phyloP scores from a whole-genome alignment of 2,888 invertebrate species.

The Philonicus albiceps region DNA sequence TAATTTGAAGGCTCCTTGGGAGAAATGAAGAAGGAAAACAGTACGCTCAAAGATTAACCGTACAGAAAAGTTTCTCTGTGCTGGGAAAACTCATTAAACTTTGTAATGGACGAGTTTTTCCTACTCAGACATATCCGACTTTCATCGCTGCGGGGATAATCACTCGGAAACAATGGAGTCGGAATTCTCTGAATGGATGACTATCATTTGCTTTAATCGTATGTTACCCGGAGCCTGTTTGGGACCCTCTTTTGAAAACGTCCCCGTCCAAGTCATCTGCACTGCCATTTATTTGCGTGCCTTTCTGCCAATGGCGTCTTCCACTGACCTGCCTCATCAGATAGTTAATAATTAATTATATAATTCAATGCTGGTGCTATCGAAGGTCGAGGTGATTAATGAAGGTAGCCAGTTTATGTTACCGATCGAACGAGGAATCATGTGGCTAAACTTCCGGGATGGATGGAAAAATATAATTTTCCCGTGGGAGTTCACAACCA shows the following conservation, averaged over 20 bases:
- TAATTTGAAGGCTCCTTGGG: not conserved
- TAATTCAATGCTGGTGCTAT: not conserved
- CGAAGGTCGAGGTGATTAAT: not conserved
- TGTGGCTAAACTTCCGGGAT: not conserved
- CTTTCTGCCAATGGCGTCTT: not conserved
- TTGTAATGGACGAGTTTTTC: conserved; percentile 16
- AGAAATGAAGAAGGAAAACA: not conserved
- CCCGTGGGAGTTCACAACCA: not conserved
- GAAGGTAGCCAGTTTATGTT: not conserved
- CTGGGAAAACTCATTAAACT: conserved; percentile 29
- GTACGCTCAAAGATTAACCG: not conserved
- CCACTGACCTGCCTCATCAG: not conserved
- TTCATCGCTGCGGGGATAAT: conserved; percentile 2
- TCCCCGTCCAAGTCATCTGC: not conserved
- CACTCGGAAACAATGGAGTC: not conserved
- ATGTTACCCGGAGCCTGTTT: not conserved
- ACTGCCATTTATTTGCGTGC: not conserved
- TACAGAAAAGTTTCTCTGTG: not conserved
- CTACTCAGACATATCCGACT: not conserved
- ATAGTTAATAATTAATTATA: not conserved
- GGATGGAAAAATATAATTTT: not conserved
- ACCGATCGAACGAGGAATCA: not conserved
- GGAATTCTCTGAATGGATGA: not conserved
- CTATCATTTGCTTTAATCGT: not conserved
- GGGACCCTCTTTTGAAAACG: not conserved